These are phyloP conservation scores for Barbus barbus DNA, from an alignment of 2,113 vertebrate genomes.

Conservation along the genomic window DNA sequence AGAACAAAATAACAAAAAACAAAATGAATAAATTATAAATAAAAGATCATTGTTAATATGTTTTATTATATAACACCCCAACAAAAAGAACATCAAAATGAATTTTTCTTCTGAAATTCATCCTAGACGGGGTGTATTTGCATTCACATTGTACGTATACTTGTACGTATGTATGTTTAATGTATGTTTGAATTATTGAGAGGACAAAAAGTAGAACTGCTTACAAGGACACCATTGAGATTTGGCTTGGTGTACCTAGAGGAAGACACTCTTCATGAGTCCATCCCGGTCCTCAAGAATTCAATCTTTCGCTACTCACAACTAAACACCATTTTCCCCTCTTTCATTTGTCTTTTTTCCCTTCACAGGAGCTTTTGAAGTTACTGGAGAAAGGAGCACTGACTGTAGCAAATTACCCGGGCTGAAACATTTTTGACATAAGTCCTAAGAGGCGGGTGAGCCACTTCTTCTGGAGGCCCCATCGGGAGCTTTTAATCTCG, in stretches of 20 bases:
- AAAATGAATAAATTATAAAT: too few relatives aligned
- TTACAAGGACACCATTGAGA: background rate
- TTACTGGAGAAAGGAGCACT: slow-evolving; percentile 78
- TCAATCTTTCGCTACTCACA: slow-evolving; percentile 80
- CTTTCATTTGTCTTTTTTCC: slow-evolving; percentile 66
- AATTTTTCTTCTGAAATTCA: background rate
- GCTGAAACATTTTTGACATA: slow-evolving; percentile 91
- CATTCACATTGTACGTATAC: background rate
- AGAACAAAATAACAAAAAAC: too few relatives aligned
- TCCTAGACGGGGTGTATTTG: background rate
- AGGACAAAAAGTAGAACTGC: background rate
- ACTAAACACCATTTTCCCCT: slow-evolving; percentile 78
- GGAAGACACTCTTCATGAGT: slow-evolving; percentile 74
- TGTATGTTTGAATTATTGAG: background rate
- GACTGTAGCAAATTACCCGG: slow-evolving; percentile 86
- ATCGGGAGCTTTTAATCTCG: slow-evolving; percentile 85
- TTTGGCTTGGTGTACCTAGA: slow-evolving; percentile 25
- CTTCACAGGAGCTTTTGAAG: slow-evolving; percentile 84
- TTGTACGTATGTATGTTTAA: too few relatives aligned
- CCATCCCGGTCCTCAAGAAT: slow-evolving; percentile 79
- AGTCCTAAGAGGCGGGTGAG: slow-evolving; percentile 79
- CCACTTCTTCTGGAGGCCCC: slow-evolving; percentile 78
- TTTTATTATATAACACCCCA: background rate
- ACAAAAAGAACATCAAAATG: background rate
- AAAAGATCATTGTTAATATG: too few relatives aligned